phyloP scores from a whole-genome alignment of 2,113 vertebrate genomes.

The Dermatemys mawii region DNA sequence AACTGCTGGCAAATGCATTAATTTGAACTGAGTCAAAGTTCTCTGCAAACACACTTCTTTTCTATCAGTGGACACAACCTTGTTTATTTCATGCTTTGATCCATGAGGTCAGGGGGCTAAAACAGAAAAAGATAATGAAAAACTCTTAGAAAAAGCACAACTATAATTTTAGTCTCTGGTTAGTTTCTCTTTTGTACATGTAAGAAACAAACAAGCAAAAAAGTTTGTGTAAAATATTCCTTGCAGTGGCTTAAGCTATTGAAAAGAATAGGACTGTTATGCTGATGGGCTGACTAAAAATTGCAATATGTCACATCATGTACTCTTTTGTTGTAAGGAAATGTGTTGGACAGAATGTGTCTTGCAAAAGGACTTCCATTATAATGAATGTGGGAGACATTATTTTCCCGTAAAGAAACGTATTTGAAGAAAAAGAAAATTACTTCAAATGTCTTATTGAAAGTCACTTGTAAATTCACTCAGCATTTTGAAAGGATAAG shows the following conservation, averaged over 20 bases:
- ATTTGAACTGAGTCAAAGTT: constrained; percentile 37
- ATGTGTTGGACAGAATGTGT: constrained; percentile 3
- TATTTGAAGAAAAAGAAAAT: constrained; percentile 47
- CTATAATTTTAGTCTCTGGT: constrained; percentile 19
- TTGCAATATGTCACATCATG: constrained; percentile 1
- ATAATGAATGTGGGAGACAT: constrained; percentile 36
- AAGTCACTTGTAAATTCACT: constrained; percentile 17
- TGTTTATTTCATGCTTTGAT: constrained; percentile 5
- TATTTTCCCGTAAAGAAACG: constrained; percentile 46
- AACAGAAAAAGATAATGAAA: constrained; percentile 25
- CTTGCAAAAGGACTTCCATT: constrained; percentile 14
- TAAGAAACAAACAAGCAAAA: constrained; percentile 17
- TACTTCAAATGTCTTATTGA: constrained; percentile 36
- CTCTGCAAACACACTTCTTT: constrained; percentile 9
- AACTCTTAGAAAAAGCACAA: constrained; percentile 30
- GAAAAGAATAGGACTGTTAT: constrained; percentile 14
- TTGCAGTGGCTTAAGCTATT: background rate
- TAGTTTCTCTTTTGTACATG: background rate
- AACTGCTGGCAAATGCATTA: constrained; percentile 39
- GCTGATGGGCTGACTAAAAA: constrained; percentile 23
- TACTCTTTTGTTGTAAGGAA: constrained; percentile 22
- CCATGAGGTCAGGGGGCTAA: background rate
- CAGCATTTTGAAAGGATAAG: constrained; percentile 46
- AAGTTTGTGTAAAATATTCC: constrained; percentile 13
- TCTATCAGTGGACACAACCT: background rate